Evolutionary conservation across 2,888 invertebrate genomes (phyloP).

Genomic region (Idaea straminata): DNA sequence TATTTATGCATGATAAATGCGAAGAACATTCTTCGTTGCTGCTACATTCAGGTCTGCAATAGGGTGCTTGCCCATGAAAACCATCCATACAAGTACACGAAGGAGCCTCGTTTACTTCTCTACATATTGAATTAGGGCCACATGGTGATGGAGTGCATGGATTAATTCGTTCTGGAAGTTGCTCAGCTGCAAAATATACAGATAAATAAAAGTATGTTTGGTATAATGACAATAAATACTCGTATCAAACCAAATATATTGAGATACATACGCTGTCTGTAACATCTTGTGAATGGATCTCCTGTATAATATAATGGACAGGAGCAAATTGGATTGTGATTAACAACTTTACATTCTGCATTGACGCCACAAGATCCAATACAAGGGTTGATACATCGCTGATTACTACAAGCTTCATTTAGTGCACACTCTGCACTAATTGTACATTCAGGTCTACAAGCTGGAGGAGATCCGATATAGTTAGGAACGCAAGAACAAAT

Average conservation of each 20-base stretch:
- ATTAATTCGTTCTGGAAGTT: constrained; percentile 72
- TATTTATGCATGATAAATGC: constrained; percentile 85
- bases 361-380: constrained; percentile 85
- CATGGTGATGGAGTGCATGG: constrained; percentile 90
- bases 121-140: constrained; percentile 88
- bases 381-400: constrained; percentile 87
- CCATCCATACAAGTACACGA: constrained; percentile 87
- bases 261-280: constrained; percentile 71
- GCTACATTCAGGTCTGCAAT: constrained; percentile 89
- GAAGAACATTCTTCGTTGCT: constrained; percentile 87
- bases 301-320: constrained; percentile 83
- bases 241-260: constrained; percentile 6
- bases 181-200: constrained; percentile 65
- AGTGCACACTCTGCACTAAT: constrained; percentile 86
- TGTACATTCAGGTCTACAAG: constrained; percentile 87
- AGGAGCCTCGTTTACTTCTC: constrained; percentile 83
- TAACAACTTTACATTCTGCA: constrained; percentile 87
- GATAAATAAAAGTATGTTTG: constrained; percentile 6
- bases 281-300: constrained; percentile 83
- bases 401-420: constrained; percentile 85
- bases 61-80: constrained; percentile 86
- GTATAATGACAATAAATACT: constrained; percentile 8
- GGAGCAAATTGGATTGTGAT: constrained; percentile 87
- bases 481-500: constrained; percentile 84
- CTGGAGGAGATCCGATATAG: constrained; percentile 83